Evolutionary conservation across 2,888 invertebrate genomes (phyloP), one percentile per base, ranked within the genome.

Genomic region (Protodeltote pygarga): DNA sequence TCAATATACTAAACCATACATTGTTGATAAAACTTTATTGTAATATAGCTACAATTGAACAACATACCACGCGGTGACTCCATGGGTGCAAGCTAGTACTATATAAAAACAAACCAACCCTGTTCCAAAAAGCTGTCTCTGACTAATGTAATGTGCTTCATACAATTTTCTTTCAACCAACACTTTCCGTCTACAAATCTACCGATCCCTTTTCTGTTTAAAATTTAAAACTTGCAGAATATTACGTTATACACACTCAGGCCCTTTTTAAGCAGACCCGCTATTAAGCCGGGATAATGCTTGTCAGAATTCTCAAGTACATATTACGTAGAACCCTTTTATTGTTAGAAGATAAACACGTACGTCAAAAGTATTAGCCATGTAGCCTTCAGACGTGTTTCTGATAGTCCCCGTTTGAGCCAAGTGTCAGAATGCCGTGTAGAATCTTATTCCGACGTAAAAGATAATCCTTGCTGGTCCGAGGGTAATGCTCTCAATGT

Each of bases 271-370:
- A 57, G 31, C 15, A 38, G 42, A 11, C 21, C 34, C 29, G 33
- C 47, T 48, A 66, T 66, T 67, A 63, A 62, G 47, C 46, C 63
- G 28, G 52, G 46, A 57, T 52, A 52, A 47, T 14, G 41, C 25
- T 44, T 52, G 63, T 52, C 58, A 28, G 40, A 57, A 39, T 41
- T 38, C 11, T 39, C 17, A 41, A 42, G 47, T 45, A 45, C 35
- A 44, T 39, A n/a, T n/a, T n/a, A n/a, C n/a, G 34, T 32, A 9
- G 0, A 34, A 47, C 25, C 44, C 39, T 57, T 52, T 23, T 40
- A 25, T 38, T 52, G 31, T 41, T 11, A 32, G 21, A 45, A 32
- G 31, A 53, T 58, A 64, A 64, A 44, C 39, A 17, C 8, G 8
- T n/a, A 17, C 28, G 46, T 47, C 59, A 58, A 40, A 50, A 45